Base-by-base conservation (phyloP, 1,140 invertebrate species). In the Micrasema minimum region DNA sequence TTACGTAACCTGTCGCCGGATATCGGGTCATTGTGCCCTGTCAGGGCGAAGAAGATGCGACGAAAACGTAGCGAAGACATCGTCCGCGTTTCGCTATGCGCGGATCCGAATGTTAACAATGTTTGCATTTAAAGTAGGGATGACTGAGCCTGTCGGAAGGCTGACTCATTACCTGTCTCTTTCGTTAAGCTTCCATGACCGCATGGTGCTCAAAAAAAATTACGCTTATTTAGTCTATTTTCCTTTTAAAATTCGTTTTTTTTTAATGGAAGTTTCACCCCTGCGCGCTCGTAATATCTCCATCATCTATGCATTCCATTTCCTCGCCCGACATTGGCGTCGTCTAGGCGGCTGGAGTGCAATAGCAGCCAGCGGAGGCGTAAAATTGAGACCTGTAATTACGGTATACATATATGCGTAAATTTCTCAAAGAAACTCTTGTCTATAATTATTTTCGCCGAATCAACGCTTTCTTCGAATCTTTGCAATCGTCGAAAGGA, bases 1-100 rank as follows among this genome's bases (percentile, higher is more conserved):
- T 59, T 59, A 59, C 35, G 10, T 43, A 59, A 43, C 55, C 37
- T 38, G 55, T 59, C 55, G 55, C 55, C 55, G 37, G 55, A 59
- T 59, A 41, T 23, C 37, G 16, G 55, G 55, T 59, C 55, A 35
- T 18, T 20, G 37, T 38, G 2, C 37, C 20, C 37, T 31, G 16
- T 1, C 55, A 18, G 35, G 55, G 18, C n/a, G 37, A 22, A 20
- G 55, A 22, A 12, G 37, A 18, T 2, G 0, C 31, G 20, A 53
- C 14, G 20, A 53, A 14, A 31, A 31, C 37, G 20, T n/a, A 38
- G 20, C 14, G 37, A 41, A 20, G 55, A 23, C 55, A 18, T 59
- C 38, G 55, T 59, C 16, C 37, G 37, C 37, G n/a, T 41, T 59
- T 59, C 35, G 16, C 20, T 41, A 14, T 59, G 55, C 14, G 37